Conservation (phyloP, 1,140 invertebrate species). For the Aricia agestis region DNA sequence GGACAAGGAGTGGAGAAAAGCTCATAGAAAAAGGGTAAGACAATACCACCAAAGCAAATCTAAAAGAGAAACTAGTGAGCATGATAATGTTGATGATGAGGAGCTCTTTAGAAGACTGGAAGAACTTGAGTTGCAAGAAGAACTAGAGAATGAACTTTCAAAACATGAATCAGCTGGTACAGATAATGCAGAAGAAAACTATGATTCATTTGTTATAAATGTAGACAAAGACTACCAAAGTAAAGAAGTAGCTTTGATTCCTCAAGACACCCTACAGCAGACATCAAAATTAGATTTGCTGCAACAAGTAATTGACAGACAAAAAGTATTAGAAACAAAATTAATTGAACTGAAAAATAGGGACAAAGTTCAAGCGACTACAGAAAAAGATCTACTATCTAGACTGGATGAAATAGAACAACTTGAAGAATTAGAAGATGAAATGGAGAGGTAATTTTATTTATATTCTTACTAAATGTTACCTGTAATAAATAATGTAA, state of each 20-base stretch:
- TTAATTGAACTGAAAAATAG: conserved; percentile 65
- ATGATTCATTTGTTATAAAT: conserved; percentile 32
- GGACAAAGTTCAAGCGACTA: conserved; percentile 53
- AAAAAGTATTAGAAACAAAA: conserved; percentile 72
- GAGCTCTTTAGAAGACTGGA: conserved; percentile 68
- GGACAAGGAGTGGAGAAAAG: conserved; percentile 75
- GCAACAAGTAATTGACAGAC: conserved; percentile 73
- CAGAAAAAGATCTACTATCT: conserved; percentile 69
- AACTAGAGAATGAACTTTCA: conserved; percentile 60
- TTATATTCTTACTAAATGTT: not conserved
- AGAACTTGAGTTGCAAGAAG: conserved; percentile 72
- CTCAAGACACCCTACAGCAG: conserved; percentile 29
- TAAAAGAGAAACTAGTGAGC: conserved; percentile 34
- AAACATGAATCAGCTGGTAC: conserved; percentile 25
- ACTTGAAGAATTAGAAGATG: conserved; percentile 77
- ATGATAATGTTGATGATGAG: conserved; percentile 49
- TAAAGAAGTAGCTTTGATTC: conserved; percentile 25
- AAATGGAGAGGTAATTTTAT: conserved; percentile 63
- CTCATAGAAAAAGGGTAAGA: conserved; percentile 59
- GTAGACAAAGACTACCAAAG: conserved; percentile 26
- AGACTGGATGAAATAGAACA: conserved; percentile 77
- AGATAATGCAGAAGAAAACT: conserved; percentile 28
- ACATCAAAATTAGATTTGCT: conserved; percentile 44
- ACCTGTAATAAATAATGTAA: not conserved
- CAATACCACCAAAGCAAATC: conserved; percentile 46